Conservation (phyloP, 1,140 invertebrate genomes). For the Muscidifurax raptorellus region DNA sequence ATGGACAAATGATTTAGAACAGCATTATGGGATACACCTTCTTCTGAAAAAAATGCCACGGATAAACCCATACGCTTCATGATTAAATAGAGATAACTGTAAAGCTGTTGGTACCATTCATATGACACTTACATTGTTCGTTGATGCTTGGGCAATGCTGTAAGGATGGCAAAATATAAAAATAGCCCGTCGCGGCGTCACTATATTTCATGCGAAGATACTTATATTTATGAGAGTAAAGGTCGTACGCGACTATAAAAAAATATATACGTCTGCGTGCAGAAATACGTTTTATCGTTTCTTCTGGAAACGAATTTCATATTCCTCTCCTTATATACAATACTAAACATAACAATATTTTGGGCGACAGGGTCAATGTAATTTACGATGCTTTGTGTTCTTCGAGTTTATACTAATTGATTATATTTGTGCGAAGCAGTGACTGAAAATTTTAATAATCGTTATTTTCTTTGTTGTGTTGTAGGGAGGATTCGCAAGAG, state of each 20-base stretch:
- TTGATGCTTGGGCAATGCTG: too few relatives aligned
- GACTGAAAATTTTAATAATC: neutral
- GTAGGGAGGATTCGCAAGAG: slow-evolving; percentile 86
- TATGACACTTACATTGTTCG: neutral
- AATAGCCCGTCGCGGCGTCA: neutral
- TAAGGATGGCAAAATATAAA: neutral
- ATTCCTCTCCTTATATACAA: neutral
- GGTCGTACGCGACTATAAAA: neutral
- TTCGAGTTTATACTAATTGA: neutral
- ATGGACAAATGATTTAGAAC: too few relatives aligned
- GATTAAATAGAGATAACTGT: neutral
- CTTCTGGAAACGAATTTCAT: neutral
- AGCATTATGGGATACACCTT: too few relatives aligned
- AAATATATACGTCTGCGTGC: neutral
- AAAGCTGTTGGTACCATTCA: neutral
- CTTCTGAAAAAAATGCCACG: too few relatives aligned
- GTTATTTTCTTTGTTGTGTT: slow-evolving; percentile 55
- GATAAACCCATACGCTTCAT: too few relatives aligned
- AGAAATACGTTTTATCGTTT: neutral
- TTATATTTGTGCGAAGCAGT: neutral
- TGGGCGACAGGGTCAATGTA: neutral
- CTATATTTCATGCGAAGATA: neutral
- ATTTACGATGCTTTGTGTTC: neutral
- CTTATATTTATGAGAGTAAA: neutral
- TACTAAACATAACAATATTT: neutral